These are phyloP conservation scores for Amiota minor DNA, from an alignment of 2,888 invertebrate species.

Conservation along the genomic window DNA sequence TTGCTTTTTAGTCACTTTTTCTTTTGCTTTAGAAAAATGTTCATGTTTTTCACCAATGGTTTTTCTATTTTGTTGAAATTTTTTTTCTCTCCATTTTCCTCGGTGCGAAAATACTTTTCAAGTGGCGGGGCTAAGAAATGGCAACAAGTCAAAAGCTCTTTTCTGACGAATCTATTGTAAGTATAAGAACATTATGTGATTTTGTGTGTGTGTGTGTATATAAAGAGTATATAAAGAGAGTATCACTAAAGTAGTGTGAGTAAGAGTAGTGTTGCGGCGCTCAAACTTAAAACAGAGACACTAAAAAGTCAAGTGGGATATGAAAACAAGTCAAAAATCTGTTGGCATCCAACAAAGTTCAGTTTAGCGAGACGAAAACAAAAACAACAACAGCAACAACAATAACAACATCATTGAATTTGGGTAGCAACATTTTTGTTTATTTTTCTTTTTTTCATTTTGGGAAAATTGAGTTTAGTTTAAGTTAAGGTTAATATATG, in stretches of 20 bases:
- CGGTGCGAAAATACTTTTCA: slow-evolving; percentile 14
- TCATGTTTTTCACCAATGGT: no score
- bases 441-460: not conserved
- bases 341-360: slow-evolving; percentile 10
- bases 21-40: not conserved
- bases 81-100: not conserved
- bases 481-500: slow-evolving; percentile 6
- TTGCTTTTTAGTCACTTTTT: slow-evolving; percentile 1
- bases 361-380: slow-evolving; percentile 16
- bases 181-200: no score
- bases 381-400: not conserved
- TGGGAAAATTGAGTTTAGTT: slow-evolving; percentile 15
- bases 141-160: slow-evolving; percentile 19
- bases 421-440: not conserved
- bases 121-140: slow-evolving; percentile 18
- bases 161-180: not conserved
- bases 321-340: slow-evolving; percentile 2
- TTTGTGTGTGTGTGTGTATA: no score
- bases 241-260: no score
- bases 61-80: not conserved
- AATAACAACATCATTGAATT: not conserved
- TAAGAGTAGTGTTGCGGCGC: no score
- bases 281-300: not conserved
- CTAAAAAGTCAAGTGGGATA: not conserved
- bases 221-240: no score